Percentiles rank a stretch among this genome's conserved stretches.
phyloP scores from a whole-genome alignment of 2,113 vertebrate genomes.

The Perca schrenkii region DNA sequence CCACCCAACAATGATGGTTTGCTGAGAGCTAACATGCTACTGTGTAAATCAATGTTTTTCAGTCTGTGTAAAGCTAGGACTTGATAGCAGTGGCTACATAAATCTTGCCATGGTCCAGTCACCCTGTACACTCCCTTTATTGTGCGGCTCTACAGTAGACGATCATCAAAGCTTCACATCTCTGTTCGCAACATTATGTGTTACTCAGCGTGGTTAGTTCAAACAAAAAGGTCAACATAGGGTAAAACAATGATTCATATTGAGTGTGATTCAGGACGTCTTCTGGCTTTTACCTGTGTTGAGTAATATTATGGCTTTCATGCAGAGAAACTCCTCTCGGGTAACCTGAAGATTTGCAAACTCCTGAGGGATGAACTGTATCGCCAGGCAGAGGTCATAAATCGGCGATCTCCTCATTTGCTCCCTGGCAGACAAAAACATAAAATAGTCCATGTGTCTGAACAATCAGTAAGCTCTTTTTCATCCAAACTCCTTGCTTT shows the following conservation, averaged over 20 bases:
- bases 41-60: conserved; percentile 13
- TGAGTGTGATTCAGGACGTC: not conserved
- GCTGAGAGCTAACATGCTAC: not conserved
- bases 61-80: conserved; percentile 1
- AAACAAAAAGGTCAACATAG: not conserved
- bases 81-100: conserved; percentile 50
- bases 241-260: not conserved
- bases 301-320: conserved; percentile 97
- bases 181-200: conserved; percentile 33
- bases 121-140: conserved; percentile 2
- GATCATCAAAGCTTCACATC: conserved; percentile 23
- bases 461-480: not conserved
- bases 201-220: not conserved
- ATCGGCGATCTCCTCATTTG: conserved; percentile 95
- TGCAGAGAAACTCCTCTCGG: conserved; percentile 96
- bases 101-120: conserved; percentile 29
- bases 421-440: conserved; percentile 83
- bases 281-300: conserved; percentile 90
- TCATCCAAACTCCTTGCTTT: not conserved
- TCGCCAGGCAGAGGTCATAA: conserved; percentile 94
- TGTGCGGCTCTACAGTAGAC: conserved; percentile 6
- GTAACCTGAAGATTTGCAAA: conserved; percentile 94
- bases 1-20: not conserved
- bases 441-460: not conserved
- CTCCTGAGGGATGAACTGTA: conserved; percentile 97